A percentile compares a stretch with the other conserved stretches of the same genome.
Evolutionary conservation across 2,113 vertebrate species (phyloP).

Genomic region (Hirundichthys speculiger): DNA sequence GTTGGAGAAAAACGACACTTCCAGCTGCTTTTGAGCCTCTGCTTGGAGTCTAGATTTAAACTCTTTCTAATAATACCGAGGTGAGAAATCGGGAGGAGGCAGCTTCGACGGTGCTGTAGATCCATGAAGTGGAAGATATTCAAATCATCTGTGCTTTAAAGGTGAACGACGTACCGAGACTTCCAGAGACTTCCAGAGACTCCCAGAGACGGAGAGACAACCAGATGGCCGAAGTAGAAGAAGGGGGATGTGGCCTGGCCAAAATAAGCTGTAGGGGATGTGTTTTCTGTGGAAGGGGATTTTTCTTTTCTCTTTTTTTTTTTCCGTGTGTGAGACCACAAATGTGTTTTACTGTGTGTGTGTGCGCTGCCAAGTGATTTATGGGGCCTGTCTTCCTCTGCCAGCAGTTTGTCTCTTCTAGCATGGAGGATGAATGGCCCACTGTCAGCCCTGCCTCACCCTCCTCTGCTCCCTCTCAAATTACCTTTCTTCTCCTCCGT

Average conservation of each 20-base stretch:
- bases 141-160: neutral
- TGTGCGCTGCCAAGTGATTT: conserved; percentile 86
- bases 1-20: too few relatives aligned
- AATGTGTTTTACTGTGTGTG: conserved; percentile 34
- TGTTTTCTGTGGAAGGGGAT: conserved; percentile 52
- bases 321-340: conserved; percentile 38
- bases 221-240: conserved; percentile 64
- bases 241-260: conserved; percentile 68
- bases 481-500: conserved; percentile 66
- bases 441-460: conserved; percentile 86
- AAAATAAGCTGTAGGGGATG: conserved; percentile 87
- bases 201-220: conserved; percentile 67
- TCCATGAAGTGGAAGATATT: neutral
- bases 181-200: too few relatives aligned
- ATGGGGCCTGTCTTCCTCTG: conserved; percentile 91
- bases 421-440: conserved; percentile 94
- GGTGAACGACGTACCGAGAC: conserved; percentile 49
- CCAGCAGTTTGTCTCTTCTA: conserved; percentile 92
- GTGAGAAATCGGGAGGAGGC: too few relatives aligned
- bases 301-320: conserved; percentile 20
- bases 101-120: too few relatives aligned
- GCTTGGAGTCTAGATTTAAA: too few relatives aligned
- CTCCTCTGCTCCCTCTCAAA: conserved; percentile 72
- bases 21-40: too few relatives aligned
- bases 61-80: too few relatives aligned